These are phyloP conservation scores for Serrognathus titanus DNA, from an alignment of 2,888 invertebrate species.

Conservation along the genomic window DNA sequence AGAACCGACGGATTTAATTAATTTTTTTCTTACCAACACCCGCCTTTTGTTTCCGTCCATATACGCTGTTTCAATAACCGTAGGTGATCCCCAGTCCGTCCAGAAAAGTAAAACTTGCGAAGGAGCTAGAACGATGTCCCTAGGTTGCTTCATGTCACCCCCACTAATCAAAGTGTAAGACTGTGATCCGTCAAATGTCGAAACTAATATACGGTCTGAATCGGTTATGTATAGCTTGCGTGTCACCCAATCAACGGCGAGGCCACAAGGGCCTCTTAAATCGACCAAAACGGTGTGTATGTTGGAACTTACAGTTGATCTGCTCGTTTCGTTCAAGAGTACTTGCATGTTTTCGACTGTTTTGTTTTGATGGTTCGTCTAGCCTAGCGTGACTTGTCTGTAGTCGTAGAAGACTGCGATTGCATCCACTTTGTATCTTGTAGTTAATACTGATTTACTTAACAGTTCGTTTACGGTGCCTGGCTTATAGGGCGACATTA, in stretches of 20 bases:
- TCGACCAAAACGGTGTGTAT: constrained; percentile 47
- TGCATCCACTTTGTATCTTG: constrained; percentile 53
- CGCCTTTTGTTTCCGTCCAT: constrained; percentile 59
- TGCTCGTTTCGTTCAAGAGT: constrained; percentile 28
- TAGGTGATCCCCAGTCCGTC: constrained; percentile 66
- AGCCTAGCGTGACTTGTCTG: constrained; percentile 43
- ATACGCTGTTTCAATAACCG: constrained; percentile 61
- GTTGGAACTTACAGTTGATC: constrained; percentile 22
- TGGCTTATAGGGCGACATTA: constrained; percentile 62
- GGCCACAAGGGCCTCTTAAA: constrained; percentile 65
- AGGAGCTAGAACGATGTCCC: constrained; percentile 67
- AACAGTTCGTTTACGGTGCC: constrained; percentile 44
- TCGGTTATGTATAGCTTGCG: constrained; percentile 69
- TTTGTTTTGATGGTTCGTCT: constrained; percentile 51
- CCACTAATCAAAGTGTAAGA: constrained; percentile 53
- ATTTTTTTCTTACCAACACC: constrained; percentile 51
- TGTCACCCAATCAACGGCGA: constrained; percentile 71
- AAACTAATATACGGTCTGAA: constrained; percentile 48
- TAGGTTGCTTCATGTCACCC: constrained; percentile 58
- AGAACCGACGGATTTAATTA: constrained; percentile 48
- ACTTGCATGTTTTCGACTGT: constrained; percentile 46
- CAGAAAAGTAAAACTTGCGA: constrained; percentile 68
- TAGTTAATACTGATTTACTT: constrained; percentile 27
- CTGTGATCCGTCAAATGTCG: constrained; percentile 58
- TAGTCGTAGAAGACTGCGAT: constrained; percentile 51